Conservation (phyloP, 92 coral and sea anemone species). For the Palythoa grandiflora region DNA sequence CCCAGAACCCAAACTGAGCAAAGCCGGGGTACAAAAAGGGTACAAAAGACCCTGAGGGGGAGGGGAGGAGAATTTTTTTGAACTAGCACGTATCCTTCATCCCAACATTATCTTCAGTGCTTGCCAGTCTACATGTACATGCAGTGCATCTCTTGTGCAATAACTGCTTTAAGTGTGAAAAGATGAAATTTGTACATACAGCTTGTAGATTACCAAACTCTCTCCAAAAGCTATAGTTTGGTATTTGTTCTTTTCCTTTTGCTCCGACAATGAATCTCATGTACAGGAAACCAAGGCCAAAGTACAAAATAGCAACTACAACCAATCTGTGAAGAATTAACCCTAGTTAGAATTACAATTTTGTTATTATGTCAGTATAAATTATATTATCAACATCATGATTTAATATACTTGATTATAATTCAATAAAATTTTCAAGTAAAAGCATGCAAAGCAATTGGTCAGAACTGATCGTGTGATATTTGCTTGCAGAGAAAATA, state of each 20-base stretch:
- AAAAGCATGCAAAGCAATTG: too few relatives aligned
- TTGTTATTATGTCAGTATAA: too few relatives aligned
- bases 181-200: slow-evolving; percentile 61
- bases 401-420: too few relatives aligned
- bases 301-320: slow-evolving; percentile 77
- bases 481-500: too few relatives aligned
- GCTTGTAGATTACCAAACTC: slow-evolving; percentile 93
- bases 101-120: not conserved
- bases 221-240: slow-evolving; percentile 91
- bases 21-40: too few relatives aligned
- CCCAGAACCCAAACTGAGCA: too few relatives aligned
- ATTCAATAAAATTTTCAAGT: too few relatives aligned
- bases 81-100: too few relatives aligned
- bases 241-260: slow-evolving; percentile 94
- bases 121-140: not conserved
- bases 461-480: too few relatives aligned
- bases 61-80: too few relatives aligned
- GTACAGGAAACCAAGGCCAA: slow-evolving; percentile 87
- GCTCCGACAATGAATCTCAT: slow-evolving; percentile 95
- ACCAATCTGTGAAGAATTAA: slow-evolving; percentile 64
- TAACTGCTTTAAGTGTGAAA: not conserved
- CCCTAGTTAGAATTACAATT: not conserved
- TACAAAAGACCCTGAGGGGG: too few relatives aligned
- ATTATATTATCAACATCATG: too few relatives aligned
- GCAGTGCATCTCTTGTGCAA: not conserved